Evolutionary conservation across 2,113 vertebrate species (phyloP).

Genomic region (Corythoichthys intestinalis): DNA sequence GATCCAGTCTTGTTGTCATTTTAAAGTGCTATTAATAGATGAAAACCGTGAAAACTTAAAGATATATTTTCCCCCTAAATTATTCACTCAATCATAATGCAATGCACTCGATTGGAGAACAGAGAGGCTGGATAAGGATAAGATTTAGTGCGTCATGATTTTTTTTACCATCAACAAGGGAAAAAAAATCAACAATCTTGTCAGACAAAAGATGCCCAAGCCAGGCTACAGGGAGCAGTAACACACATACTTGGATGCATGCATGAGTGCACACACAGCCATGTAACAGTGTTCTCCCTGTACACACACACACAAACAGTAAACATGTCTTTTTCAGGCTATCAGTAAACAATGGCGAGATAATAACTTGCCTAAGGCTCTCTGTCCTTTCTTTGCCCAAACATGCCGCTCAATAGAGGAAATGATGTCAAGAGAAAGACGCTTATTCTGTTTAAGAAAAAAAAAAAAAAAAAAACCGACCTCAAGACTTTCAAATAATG

Average conservation of each 20-base stretch:
- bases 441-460: constrained; percentile 27
- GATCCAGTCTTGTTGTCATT: background rate
- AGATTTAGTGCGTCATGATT: constrained; percentile 21
- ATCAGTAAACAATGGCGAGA: constrained; percentile 41
- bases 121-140: constrained; percentile 9
- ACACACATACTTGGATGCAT: background rate
- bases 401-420: constrained; percentile 24
- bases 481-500: constrained; percentile 30
- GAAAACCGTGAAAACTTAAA: background rate
- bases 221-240: background rate
- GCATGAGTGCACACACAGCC: constrained; percentile 6
- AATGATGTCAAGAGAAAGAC: constrained; percentile 29
- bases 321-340: constrained; percentile 12
- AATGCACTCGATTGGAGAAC: constrained; percentile 18
- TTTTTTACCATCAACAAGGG: constrained; percentile 22
- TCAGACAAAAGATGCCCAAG: constrained; percentile 23
- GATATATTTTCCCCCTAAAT: too few relatives aligned
- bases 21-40: background rate
- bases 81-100: constrained; percentile 1
- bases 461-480: constrained; percentile 32
- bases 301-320: constrained; percentile 10
- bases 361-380: constrained; percentile 22
- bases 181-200: constrained; percentile 16
- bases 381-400: constrained; percentile 33
- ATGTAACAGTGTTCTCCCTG: background rate